Evolutionary conservation across 2,888 invertebrate genomes (phyloP).

Genomic region (Napeogenes sylphis): DNA sequence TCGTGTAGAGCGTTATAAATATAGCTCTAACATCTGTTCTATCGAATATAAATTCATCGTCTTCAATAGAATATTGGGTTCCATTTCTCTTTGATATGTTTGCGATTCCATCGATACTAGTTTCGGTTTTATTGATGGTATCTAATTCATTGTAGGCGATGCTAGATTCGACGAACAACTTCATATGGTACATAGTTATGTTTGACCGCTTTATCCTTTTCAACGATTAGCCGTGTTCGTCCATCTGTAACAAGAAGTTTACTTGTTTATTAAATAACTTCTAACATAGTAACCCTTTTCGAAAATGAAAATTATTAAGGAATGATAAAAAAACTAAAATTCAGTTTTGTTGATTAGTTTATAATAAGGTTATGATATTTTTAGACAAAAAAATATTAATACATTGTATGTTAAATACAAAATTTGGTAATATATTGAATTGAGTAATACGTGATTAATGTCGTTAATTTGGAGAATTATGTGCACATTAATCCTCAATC

Average conservation of each 20-base stretch:
- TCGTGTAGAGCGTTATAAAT: constrained; percentile 85
- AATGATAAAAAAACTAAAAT: too few species aligned
- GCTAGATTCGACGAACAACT: constrained; percentile 47
- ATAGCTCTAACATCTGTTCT: constrained; percentile 84
- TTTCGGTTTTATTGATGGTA: constrained; percentile 43
- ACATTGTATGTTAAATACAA: too few species aligned
- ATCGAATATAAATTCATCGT: constrained; percentile 86
- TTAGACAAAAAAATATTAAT: too few species aligned
- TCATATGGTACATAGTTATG: constrained; percentile 52
- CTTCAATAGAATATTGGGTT: constrained; percentile 44
- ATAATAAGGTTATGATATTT: too few species aligned
- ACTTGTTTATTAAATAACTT: not conserved
- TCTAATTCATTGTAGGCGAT: constrained; percentile 43
- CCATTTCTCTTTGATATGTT: constrained; percentile 45
- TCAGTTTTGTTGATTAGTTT: too few species aligned
- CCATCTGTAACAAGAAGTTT: constrained; percentile 51
- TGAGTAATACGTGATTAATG: too few species aligned
- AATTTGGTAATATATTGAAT: too few species aligned
- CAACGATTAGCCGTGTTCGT: constrained; percentile 22
- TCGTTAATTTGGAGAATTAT: too few species aligned
- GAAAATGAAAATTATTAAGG: too few species aligned
- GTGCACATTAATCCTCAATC: too few species aligned
- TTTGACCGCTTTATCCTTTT: constrained; percentile 20
- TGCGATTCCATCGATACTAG: constrained; percentile 27
- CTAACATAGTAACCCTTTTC: not conserved